phyloP scores from a whole-genome alignment of 2,113 vertebrate species.

The Cephalopholis sonnerati region DNA sequence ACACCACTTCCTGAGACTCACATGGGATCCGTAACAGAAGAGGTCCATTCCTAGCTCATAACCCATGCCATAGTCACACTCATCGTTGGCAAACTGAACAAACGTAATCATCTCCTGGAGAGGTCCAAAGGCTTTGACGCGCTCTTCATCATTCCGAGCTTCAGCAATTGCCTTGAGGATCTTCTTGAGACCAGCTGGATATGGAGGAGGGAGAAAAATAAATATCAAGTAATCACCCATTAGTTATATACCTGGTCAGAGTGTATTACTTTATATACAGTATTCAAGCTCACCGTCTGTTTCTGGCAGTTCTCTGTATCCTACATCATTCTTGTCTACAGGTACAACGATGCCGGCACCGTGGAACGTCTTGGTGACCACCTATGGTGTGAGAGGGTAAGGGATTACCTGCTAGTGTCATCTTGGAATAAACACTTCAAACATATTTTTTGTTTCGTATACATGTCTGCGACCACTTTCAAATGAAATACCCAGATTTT shows the following conservation, averaged over 20 bases:
- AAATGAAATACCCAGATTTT: neutral
- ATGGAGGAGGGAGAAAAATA: neutral
- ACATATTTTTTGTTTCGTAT: neutral
- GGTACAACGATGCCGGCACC: slow-evolving; percentile 94
- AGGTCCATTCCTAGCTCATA: slow-evolving; percentile 95
- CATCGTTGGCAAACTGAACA: slow-evolving; percentile 99
- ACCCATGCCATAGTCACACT: slow-evolving; percentile 98
- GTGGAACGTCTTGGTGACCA: slow-evolving; percentile 96
- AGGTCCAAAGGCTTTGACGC: slow-evolving; percentile 94
- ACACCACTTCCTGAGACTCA: slow-evolving; percentile 81
- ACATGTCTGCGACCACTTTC: neutral
- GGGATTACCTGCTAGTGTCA: neutral
- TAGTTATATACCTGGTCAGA: neutral
- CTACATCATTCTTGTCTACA: slow-evolving; percentile 95
- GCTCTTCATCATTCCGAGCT: slow-evolving; percentile 89
- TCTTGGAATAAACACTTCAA: neutral
- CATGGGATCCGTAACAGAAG: slow-evolving; percentile 95
- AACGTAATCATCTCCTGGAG: slow-evolving; percentile 96
- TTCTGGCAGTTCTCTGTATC: slow-evolving; percentile 97
- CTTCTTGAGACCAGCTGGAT: slow-evolving; percentile 89
- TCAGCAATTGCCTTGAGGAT: slow-evolving; percentile 94
- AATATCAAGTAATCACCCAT: neutral
- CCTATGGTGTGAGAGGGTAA: slow-evolving; percentile 77
- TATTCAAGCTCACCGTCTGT: slow-evolving; percentile 88
- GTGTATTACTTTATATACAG: neutral